phyloP scores from a whole-genome alignment of 2,113 vertebrate species.

The Pteruthius melanotis region DNA sequence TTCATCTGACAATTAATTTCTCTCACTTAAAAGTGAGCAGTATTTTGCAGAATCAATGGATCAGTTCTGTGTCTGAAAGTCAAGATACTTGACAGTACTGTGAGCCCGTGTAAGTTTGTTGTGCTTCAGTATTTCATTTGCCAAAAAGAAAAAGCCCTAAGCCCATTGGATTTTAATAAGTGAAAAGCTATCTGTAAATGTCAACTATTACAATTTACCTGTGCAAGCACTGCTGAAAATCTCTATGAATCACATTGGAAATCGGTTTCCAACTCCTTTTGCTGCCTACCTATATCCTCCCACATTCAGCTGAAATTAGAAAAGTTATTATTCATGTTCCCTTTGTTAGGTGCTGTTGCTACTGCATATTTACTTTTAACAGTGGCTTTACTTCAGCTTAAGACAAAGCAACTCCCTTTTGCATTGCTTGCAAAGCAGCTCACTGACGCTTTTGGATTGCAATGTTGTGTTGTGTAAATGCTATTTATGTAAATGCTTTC shows the following conservation, averaged over 20 bases:
- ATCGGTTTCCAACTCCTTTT: slow-evolving; percentile 2
- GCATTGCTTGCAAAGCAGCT: not conserved
- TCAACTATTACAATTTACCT: slow-evolving; percentile 34
- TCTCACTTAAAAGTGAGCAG: not conserved
- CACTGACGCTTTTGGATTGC: not conserved
- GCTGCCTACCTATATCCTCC: slow-evolving; percentile 62
- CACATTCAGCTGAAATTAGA: slow-evolving; percentile 59
- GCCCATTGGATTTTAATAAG: not conserved
- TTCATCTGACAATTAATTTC: not conserved
- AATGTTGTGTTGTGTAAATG: not conserved
- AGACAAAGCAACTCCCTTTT: not conserved
- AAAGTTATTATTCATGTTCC: slow-evolving; percentile 57
- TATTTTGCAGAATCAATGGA: not conserved
- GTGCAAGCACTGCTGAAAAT: slow-evolving; percentile 12
- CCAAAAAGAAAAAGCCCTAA: not conserved
- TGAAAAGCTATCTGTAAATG: slow-evolving; percentile 7
- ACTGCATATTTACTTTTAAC: slow-evolving; percentile 23
- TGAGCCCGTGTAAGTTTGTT: not conserved
- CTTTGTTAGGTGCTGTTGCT: slow-evolving; percentile 49
- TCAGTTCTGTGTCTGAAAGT: not conserved
- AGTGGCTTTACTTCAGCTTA: not conserved
- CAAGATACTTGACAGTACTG: not conserved
- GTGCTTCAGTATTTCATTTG: not conserved
- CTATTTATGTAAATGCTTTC: slow-evolving; percentile 4
- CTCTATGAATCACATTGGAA: slow-evolving; percentile 54